Conservation (phyloP, 2,888 invertebrate species). For the Tenthredo distinguenda region DNA sequence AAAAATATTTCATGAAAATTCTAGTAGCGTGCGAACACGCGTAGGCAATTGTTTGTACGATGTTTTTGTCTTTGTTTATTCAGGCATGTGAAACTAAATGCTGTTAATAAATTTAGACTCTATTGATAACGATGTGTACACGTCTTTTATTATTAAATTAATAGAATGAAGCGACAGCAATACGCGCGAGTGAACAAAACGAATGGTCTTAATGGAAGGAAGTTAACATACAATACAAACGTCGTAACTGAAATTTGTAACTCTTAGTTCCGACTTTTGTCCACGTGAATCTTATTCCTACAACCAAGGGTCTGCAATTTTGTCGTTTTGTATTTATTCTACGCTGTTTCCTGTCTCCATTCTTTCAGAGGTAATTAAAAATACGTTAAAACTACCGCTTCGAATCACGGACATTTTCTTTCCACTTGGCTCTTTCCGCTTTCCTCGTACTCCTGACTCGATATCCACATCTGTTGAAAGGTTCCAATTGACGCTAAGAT, state of each 20-base stretch:
- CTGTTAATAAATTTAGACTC: not conserved
- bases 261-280: not conserved
- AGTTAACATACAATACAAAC: not conserved
- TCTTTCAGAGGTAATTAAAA: conserved; percentile 23
- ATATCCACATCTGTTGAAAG: conserved; percentile 99
- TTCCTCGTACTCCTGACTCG: conserved; percentile 99
- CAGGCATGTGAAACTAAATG: conserved; percentile 19
- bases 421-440: conserved; percentile 98
- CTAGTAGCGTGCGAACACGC: not conserved
- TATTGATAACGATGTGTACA: not conserved
- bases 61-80: not conserved
- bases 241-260: not conserved
- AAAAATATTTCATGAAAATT: conserved; percentile 24
- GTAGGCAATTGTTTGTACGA: conserved; percentile 15
- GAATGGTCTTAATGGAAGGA: not conserved
- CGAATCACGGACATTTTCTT: conserved; percentile 90
- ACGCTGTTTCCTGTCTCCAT: not conserved
- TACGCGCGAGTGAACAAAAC: not conserved
- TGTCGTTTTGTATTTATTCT: not conserved
- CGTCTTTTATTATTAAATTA: conserved; percentile 12
- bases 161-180: not conserved
- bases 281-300: not conserved
- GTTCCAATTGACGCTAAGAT: conserved; percentile 99
- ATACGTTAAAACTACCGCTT: not conserved
- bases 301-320: not conserved